phyloP scores from a whole-genome alignment of 2,888 invertebrate genomes.

The Athrips mouffetella region DNA sequence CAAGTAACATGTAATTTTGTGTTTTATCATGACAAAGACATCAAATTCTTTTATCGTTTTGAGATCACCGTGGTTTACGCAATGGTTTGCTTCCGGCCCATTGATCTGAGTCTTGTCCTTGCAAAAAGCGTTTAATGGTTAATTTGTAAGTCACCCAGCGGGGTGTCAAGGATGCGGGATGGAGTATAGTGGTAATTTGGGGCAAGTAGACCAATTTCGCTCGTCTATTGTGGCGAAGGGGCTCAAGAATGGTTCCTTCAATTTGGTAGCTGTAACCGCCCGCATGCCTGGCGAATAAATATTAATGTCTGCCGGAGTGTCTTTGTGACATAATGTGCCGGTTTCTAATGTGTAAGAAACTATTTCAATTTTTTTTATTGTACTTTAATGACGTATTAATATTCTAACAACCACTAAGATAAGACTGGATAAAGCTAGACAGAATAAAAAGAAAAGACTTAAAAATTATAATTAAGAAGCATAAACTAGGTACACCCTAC shows the following conservation, averaged over 20 bases:
- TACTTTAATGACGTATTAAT: too few relatives aligned
- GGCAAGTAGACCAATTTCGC: slow-evolving; percentile 66
- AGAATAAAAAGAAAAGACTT: too few relatives aligned
- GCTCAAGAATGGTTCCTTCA: slow-evolving; percentile 67
- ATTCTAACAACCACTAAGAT: too few relatives aligned
- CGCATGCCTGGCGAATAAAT: slow-evolving; percentile 65
- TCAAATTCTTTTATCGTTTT: slow-evolving; percentile 18
- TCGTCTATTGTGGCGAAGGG: slow-evolving; percentile 56
- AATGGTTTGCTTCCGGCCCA: slow-evolving; percentile 28
- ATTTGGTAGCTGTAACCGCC: slow-evolving; percentile 52
- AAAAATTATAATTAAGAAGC: too few relatives aligned
- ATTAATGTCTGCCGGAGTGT: slow-evolving; percentile 41
- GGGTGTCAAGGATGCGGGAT: slow-evolving; percentile 70
- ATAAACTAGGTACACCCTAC: too few relatives aligned
- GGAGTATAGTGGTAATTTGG: slow-evolving; percentile 67
- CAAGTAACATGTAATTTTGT: slow-evolving; percentile 44
- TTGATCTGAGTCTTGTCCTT: slow-evolving; percentile 27
- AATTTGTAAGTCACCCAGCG: slow-evolving; percentile 43
- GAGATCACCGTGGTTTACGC: slow-evolving; percentile 15
- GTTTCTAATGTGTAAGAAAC: neutral
- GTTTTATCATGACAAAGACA: slow-evolving; percentile 26
- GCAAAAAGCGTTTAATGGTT: slow-evolving; percentile 39
- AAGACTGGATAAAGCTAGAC: too few relatives aligned
- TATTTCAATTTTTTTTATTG: neutral
- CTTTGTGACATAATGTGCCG: slow-evolving; percentile 16